A percentile compares a stretch with the other conserved stretches of the same genome.
phyloP scores from a whole-genome alignment of 2,888 invertebrate genomes.

The Blera fallax region DNA sequence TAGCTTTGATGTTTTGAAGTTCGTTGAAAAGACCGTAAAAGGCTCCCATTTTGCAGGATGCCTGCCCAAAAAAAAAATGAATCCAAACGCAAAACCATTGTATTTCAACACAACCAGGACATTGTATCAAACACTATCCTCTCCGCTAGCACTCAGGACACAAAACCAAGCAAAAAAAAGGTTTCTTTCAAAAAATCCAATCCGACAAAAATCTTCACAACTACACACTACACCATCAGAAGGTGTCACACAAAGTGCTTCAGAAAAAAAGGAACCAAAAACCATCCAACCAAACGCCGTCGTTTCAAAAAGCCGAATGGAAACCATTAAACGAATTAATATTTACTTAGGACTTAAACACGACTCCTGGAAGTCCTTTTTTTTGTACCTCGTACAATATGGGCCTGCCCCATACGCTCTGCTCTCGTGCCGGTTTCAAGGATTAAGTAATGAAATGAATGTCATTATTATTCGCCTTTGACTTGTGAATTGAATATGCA shows the following conservation, averaged over 20 bases:
- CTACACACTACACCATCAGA: slow-evolving; percentile 25
- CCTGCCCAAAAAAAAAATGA: not conserved
- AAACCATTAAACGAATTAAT: slow-evolving; percentile 78
- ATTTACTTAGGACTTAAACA: slow-evolving; percentile 77
- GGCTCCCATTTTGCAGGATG: not conserved
- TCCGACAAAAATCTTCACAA: slow-evolving; percentile 16
- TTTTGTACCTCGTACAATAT: not conserved
- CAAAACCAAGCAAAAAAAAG: slow-evolving; percentile 14
- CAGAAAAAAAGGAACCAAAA: slow-evolving; percentile 39
- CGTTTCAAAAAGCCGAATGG: slow-evolving; percentile 60
- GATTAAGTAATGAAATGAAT: slow-evolving; percentile 72
- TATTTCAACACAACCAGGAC: slow-evolving; percentile 19
- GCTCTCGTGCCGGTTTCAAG: not conserved
- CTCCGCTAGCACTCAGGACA: slow-evolving; percentile 22
- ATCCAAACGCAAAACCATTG: slow-evolving; percentile 46
- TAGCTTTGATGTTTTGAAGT: slow-evolving; percentile 39
- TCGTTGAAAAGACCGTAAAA: slow-evolving; percentile 23
- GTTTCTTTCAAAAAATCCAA: slow-evolving; percentile 42
- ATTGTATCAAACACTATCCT: slow-evolving; percentile 42
- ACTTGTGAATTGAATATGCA: slow-evolving; percentile 67
- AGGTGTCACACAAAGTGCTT: slow-evolving; percentile 68
- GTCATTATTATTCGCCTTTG: slow-evolving; percentile 72
- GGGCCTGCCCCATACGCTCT: not conserved
- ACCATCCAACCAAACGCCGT: slow-evolving; percentile 33
- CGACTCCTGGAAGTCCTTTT: slow-evolving; percentile 48